phyloP scores from a whole-genome alignment of 35 echinoderm and acorn worm species.

The Acanthaster planci region DNA sequence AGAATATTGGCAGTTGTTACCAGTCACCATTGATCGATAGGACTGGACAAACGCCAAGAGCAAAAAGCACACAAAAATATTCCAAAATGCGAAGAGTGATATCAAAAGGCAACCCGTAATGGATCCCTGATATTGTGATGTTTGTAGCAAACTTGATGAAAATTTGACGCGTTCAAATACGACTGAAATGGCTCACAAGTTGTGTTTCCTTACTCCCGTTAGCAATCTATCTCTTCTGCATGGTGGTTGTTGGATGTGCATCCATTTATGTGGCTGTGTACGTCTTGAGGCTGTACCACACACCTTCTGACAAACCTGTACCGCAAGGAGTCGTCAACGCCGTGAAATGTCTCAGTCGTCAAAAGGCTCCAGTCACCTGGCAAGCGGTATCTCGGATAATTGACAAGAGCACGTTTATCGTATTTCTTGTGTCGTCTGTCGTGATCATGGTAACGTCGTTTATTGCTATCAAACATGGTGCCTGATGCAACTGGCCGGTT shows the following conservation, averaged over 20 bases:
- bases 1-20: too few relatives aligned
- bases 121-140: not conserved
- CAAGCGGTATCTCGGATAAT: not conserved
- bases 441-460: not conserved
- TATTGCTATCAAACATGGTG: too few relatives aligned
- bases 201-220: too few relatives aligned
- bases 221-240: too few relatives aligned
- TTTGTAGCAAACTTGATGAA: not conserved
- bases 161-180: too few relatives aligned
- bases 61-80: not conserved
- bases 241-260: conserved; percentile 27
- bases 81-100: not conserved
- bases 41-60: too few relatives aligned
- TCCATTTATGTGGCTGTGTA: conserved; percentile 18
- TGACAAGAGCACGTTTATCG: not conserved
- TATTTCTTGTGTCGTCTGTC: not conserved
- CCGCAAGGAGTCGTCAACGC: not conserved
- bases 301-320: not conserved
- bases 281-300: conserved; percentile 28
- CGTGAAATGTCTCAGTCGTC: conserved; percentile 5
- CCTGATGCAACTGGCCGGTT: too few relatives aligned
- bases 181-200: too few relatives aligned
- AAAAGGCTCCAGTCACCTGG: not conserved
- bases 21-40: not conserved
- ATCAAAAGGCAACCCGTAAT: not conserved